Evolutionary conservation across 2,113 vertebrate species (phyloP).

Genomic region (Heterotis niloticus): DNA sequence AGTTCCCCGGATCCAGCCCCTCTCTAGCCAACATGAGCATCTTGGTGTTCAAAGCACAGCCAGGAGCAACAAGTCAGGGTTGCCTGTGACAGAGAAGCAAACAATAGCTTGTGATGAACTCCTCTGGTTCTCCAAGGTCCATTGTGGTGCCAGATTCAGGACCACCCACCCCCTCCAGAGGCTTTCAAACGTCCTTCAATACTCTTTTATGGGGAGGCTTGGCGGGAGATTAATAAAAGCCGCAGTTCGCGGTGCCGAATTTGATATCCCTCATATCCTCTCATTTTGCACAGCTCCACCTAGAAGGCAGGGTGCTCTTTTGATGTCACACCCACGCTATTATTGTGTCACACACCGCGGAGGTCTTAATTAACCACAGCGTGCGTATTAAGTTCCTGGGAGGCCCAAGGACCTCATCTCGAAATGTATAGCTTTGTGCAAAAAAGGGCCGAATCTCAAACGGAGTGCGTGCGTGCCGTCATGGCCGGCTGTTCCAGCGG

Average conservation of each 20-base stretch:
- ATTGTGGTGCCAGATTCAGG: background rate
- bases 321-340: background rate
- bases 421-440: background rate
- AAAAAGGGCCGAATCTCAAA: background rate
- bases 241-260: background rate
- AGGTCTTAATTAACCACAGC: conserved; percentile 5
- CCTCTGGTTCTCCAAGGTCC: background rate
- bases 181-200: background rate
- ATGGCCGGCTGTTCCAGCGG: background rate
- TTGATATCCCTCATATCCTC: background rate
- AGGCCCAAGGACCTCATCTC: background rate
- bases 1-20: background rate
- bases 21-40: background rate
- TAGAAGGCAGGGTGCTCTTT: background rate
- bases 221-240: conserved; percentile 19
- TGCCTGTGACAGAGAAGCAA: background rate
- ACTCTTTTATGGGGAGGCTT: background rate
- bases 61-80: background rate
- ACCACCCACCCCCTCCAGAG: background rate
- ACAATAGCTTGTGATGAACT: background rate
- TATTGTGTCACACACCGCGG: background rate
- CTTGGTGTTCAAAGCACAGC: background rate
- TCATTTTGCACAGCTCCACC: background rate
- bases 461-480: background rate
- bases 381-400: background rate